Conservation (phyloP, 2,113 vertebrate genomes). For the Hippotragus niger region DNA sequence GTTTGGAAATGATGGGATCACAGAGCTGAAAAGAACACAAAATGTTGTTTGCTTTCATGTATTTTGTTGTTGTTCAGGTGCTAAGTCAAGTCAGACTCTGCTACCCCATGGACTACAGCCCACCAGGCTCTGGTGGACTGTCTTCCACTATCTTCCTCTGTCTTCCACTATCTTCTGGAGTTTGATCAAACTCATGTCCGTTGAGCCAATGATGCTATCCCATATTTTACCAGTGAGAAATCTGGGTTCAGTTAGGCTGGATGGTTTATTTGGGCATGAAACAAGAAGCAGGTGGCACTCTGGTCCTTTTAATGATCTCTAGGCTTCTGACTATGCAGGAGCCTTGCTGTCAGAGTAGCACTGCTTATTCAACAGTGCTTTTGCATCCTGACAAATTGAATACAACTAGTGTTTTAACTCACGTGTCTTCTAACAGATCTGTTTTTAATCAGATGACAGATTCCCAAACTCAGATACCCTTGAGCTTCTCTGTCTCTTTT, state of each 20-base stretch:
- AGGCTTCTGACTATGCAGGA: rapidly evolving
- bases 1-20: background rate
- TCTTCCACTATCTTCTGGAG: background rate
- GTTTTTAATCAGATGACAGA: conserved; percentile 43
- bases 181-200: background rate
- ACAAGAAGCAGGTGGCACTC: background rate
- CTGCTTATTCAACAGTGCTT: background rate
- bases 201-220: background rate
- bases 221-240: background rate
- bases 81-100: background rate
- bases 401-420: background rate
- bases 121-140: background rate
- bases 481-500: background rate
- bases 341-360: background rate
- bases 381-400: background rate
- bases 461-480: background rate
- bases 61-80: background rate
- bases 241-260: background rate
- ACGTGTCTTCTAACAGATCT: background rate
- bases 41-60: background rate
- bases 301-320: background rate
- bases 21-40: background rate
- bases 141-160: background rate
- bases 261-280: background rate
- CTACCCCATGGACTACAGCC: background rate